Conservation (phyloP, 2,888 invertebrate species). For the Chorisops tibialis region DNA sequence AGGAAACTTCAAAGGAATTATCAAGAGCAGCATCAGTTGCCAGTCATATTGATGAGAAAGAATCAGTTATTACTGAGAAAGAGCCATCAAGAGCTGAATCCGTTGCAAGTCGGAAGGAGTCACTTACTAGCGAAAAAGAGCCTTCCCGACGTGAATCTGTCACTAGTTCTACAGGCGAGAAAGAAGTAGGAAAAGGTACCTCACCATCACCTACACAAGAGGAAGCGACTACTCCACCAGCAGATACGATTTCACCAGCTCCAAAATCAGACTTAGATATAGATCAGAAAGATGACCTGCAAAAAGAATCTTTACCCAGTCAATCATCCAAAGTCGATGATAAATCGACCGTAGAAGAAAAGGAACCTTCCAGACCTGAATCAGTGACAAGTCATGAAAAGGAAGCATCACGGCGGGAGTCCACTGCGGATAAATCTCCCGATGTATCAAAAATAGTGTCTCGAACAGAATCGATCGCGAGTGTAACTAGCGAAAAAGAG, state of each 20-base stretch:
- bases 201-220: conserved; percentile 3
- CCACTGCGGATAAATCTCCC: conserved; percentile 24
- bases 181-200: conserved; percentile 15
- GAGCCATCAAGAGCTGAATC: conserved; percentile 39
- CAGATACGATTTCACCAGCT: neutral
- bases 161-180: conserved; percentile 4
- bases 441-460: conserved; percentile 35
- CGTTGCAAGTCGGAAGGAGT: conserved; percentile 1
- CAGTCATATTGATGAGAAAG: neutral
- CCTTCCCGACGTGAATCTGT: conserved; percentile 39
- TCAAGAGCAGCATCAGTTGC: conserved; percentile 26
- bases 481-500: conserved; percentile 9
- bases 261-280: neutral
- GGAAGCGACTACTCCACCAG: conserved; percentile 19
- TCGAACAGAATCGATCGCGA: neutral
- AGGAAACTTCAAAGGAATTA: neutral
- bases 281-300: conserved; percentile 27
- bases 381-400: conserved; percentile 30
- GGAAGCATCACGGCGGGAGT: conserved; percentile 27
- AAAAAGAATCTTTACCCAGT: conserved; percentile 32
- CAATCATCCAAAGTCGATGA: conserved; percentile 27
- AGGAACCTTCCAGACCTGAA: conserved; percentile 35
- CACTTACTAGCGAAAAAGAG: conserved; percentile 6
- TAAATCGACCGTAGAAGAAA: conserved; percentile 31
- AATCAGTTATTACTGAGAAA: conserved; percentile 21